Evolutionary conservation across 1,140 invertebrate genomes (phyloP).

Genomic region (Dreissena rostriformis): DNA sequence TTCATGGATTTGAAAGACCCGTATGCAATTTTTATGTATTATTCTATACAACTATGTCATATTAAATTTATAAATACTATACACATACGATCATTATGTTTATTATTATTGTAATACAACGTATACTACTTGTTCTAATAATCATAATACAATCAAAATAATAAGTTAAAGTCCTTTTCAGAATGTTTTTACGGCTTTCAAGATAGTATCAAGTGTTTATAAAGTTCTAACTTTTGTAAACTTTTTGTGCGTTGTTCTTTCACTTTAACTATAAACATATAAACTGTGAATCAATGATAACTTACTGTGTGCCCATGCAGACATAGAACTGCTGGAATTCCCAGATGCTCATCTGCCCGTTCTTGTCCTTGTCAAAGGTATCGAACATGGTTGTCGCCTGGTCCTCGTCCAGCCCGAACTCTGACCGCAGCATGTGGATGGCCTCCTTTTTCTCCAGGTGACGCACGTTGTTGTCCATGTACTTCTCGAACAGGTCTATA

Average conservation of each 20-base stretch:
- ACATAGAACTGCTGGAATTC: conserved; percentile 74
- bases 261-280: too few species aligned
- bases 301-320: conserved; percentile 69
- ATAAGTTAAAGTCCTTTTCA: too few species aligned
- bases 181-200: too few species aligned
- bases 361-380: conserved; percentile 73
- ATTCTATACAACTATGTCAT: background rate
- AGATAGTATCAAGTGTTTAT: too few species aligned
- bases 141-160: too few species aligned
- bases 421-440: conserved; percentile 64
- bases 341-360: conserved; percentile 71
- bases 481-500: conserved; percentile 68
- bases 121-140: too few species aligned
- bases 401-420: conserved; percentile 67
- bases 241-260: too few species aligned
- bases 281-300: background rate
- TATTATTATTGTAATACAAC: too few species aligned
- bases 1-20: too few species aligned
- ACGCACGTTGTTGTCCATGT: conserved; percentile 68
- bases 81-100: too few species aligned
- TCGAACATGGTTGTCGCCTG: conserved; percentile 71
- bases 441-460: conserved; percentile 64
- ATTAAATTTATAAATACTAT: background rate
- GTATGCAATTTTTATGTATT: too few species aligned
- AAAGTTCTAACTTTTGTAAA: too few species aligned